Evolutionary conservation across 1,140 invertebrate species (phyloP), one percentile per base, ranked within the genome.

Genomic region (Drosophila auraria): DNA sequence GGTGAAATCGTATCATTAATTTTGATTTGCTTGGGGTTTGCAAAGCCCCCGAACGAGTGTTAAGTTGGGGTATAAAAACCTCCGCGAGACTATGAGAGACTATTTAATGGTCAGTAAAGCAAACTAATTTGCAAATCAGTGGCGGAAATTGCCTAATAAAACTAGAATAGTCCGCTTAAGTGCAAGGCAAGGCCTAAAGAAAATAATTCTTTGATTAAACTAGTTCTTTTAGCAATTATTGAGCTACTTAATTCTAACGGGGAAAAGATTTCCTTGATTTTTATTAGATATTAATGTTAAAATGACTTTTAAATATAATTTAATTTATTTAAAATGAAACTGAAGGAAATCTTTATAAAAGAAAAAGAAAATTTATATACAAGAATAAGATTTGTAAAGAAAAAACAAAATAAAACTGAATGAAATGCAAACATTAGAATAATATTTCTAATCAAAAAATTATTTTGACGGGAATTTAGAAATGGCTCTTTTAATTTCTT

Each of bases 1-100:
- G 71, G 71, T 59, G 51, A 61, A 61, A 74, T 73, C 40, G 47
- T 44, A 61, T 73, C 47, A 73, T 74, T 74, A 73, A 74, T 73
- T 61, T 74, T 73, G 47, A 61, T 74, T 73, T 73, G 68, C 27
- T n/a, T n/a, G 25, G 47, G 56, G 15, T 30, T 15, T 58, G 17
- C 40, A 33, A 56, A 11, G 40, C 6, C 12, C 17, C 40, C 40
- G 5, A 38, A 20, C 5, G 25, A 15, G 44, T 6, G 17, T 14
- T 15, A 49, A 56, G 36, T 56, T 15, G 25, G 25, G 23, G 3
- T 2, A 66, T 53, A 63, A 42, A 42, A 42, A 17, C 54, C 49
- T 33, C 33, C 33, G 27, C 23, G 20, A 17, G 20, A 20, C 15
- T 23, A 42, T 14, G 14, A 20, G 20, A 20, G 20, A 20, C 23